These are phyloP conservation scores for Diarsia mendica DNA, from an alignment of 2,888 invertebrate genomes.

Conservation along the genomic window DNA sequence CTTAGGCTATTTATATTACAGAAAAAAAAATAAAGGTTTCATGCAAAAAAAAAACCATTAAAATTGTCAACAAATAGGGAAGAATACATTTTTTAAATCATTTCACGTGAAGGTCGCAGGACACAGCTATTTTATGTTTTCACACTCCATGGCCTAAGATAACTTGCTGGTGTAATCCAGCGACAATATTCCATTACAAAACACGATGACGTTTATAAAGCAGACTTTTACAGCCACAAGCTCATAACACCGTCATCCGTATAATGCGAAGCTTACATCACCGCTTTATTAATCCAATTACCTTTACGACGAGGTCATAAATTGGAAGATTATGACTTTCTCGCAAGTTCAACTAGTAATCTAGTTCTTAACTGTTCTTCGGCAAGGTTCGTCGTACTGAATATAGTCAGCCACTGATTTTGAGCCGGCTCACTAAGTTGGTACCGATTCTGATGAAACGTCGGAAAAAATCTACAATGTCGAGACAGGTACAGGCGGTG, in stretches of 20 bases:
- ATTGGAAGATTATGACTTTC: conserved; percentile 35
- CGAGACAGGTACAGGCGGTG: too few species aligned
- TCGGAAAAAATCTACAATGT: too few species aligned
- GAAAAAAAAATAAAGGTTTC: not conserved
- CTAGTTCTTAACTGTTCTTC: not conserved
- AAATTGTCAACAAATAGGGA: not conserved
- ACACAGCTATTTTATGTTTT: not conserved
- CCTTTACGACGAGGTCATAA: conserved; percentile 20
- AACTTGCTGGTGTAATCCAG: not conserved
- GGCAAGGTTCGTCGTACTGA: not conserved
- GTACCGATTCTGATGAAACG: not conserved
- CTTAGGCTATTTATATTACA: too few species aligned
- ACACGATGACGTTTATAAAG: conserved; percentile 7
- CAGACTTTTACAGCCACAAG: not conserved
- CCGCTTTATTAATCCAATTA: conserved; percentile 55
- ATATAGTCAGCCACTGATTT: not conserved
- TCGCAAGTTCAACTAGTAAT: conserved; percentile 26
- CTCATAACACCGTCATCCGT: conserved; percentile 21
- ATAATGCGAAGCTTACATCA: conserved; percentile 40
- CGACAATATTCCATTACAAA: not conserved
- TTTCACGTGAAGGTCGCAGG: too few species aligned
- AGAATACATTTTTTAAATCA: too few species aligned
- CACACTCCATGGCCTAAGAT: not conserved
- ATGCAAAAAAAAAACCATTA: not conserved
- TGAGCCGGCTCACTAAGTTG: not conserved